These are phyloP conservation scores for Mayetiola destructor DNA, from an alignment of 2,888 invertebrate species.

Conservation along the genomic window DNA sequence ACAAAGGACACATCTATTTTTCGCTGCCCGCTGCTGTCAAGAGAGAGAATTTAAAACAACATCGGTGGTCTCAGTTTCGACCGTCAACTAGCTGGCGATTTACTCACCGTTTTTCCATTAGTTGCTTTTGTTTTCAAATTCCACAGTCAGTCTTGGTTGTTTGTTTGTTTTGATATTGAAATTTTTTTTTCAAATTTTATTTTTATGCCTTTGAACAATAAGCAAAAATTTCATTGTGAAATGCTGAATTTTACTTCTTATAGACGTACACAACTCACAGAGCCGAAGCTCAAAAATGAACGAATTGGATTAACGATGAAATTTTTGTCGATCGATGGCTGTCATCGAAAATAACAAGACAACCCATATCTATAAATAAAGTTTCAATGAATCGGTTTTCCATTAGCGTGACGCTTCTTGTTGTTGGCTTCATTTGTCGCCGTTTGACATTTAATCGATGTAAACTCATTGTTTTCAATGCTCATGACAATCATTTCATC, in stretches of 20 bases:
- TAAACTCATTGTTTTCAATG: slow-evolving; percentile 5
- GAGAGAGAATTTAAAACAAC: no score
- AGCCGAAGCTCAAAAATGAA: no score
- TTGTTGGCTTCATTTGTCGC: neutral
- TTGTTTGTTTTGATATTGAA: no score
- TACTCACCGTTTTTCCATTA: no score
- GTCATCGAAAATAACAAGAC: slow-evolving; percentile 4
- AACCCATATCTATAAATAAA: slow-evolving; percentile 6
- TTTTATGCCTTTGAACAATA: slow-evolving; percentile 4
- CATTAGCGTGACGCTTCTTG: neutral
- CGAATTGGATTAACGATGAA: no score
- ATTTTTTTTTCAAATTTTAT: slow-evolving; percentile 1
- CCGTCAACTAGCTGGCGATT: no score
- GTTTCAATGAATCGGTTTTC: slow-evolving; percentile 5
- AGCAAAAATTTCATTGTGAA: neutral
- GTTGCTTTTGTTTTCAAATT: no score
- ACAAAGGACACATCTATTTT: slow-evolving; percentile 6
- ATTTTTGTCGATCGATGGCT: slow-evolving; percentile 6
- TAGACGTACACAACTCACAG: no score
- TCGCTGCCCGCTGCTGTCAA: neutral
- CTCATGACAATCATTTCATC: slow-evolving; percentile 6
- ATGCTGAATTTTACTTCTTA: no score
- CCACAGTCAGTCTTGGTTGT: no score
- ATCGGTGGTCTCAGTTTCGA: no score
- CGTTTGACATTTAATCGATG: neutral